phyloP scores from a whole-genome alignment of 1,140 invertebrate species.

The Zophobas atratus region DNA sequence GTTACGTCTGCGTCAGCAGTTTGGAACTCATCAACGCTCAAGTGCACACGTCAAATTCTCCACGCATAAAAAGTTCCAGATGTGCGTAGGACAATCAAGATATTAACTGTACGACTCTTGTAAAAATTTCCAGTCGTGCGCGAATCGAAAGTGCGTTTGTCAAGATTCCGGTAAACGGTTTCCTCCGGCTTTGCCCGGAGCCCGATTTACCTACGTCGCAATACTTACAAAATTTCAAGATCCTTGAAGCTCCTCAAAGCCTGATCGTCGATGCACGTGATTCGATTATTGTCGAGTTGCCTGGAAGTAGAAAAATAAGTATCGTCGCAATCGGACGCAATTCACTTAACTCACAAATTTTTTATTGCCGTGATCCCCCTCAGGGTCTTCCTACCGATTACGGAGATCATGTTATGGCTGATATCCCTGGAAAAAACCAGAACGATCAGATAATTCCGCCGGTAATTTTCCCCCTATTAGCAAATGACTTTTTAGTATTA shows the following conservation, averaged over 20 bases:
- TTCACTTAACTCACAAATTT: constrained; percentile 62
- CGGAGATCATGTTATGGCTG: constrained; percentile 92
- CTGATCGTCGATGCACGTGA: constrained; percentile 93
- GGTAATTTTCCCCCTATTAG: not conserved
- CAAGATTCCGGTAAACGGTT: constrained; percentile 2
- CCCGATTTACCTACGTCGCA: not conserved
- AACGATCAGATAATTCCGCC: not conserved
- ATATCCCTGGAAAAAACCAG: constrained; percentile 84
- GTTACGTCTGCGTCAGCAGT: too few relatives aligned
- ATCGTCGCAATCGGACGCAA: constrained; percentile 8
- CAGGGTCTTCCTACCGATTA: constrained; percentile 90
- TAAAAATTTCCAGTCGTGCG: not conserved
- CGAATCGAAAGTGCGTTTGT: constrained; percentile 19
- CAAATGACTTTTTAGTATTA: constrained; percentile 26
- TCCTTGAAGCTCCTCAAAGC: constrained; percentile 87
- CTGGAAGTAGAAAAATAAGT: constrained; percentile 70
- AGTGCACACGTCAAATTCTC: too few relatives aligned
- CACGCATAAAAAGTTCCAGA: too few relatives aligned
- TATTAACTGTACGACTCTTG: too few relatives aligned
- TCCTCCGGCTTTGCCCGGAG: too few relatives aligned
- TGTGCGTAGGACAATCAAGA: too few relatives aligned
- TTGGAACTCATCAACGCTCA: too few relatives aligned
- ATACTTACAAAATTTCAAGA: constrained; percentile 90
- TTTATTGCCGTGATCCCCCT: constrained; percentile 79
- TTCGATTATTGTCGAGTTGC: constrained; percentile 94